Evolutionary conservation across 2,888 invertebrate genomes (phyloP).

Genomic region (Chrysodeixis includens): DNA sequence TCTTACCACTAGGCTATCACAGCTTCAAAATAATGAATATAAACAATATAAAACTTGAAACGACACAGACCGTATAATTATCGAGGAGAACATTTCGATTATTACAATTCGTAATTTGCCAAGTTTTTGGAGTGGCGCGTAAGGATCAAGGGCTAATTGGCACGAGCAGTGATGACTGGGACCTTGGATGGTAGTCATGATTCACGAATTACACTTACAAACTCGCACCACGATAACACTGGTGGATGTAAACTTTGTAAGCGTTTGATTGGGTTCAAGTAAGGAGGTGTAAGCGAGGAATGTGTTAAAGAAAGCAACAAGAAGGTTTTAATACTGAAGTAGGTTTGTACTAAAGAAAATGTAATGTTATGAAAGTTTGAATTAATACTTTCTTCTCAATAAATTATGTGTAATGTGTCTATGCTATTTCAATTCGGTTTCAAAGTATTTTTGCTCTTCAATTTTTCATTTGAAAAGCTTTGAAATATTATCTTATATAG

Average conservation of each 20-base stretch:
- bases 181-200: constrained; percentile 66
- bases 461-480: no score
- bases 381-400: no score
- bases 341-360: no score
- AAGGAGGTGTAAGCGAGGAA: constrained; percentile 28
- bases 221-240: constrained; percentile 71
- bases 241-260: constrained; percentile 64
- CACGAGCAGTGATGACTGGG: constrained; percentile 62
- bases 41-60: constrained; percentile 16
- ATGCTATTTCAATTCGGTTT: no score
- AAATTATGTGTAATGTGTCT: no score
- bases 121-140: constrained; percentile 67
- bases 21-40: neutral
- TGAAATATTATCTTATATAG: no score
- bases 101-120: constrained; percentile 64
- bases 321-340: no score
- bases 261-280: constrained; percentile 32
- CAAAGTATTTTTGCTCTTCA: no score
- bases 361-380: no score
- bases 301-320: neutral
- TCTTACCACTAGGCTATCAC: no score
- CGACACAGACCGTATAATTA: constrained; percentile 27
- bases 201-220: constrained; percentile 74
- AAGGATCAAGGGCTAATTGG: constrained; percentile 67
- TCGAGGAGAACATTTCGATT: constrained; percentile 26